Conservation (phyloP, 2,888 invertebrate genomes). For the Zeuzera pyrina region DNA sequence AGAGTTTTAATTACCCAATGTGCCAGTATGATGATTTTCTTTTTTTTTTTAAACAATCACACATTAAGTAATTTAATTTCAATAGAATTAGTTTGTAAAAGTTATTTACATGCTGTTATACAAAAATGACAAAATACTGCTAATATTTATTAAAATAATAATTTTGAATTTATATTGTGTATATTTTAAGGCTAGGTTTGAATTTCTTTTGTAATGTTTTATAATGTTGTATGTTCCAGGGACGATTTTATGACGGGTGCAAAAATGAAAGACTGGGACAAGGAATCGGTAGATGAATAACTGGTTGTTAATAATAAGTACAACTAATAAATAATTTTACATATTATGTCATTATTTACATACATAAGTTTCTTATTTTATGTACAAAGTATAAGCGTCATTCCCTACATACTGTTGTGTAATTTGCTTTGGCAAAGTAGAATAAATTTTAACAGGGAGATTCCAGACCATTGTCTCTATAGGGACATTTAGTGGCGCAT, state of each 20-base stretch:
- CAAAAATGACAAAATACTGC: not conserved
- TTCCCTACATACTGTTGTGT: constrained; percentile 74
- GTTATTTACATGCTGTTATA: too few relatives aligned
- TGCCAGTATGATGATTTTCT: too few relatives aligned
- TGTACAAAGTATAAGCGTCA: constrained; percentile 57
- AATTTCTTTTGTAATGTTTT: constrained; percentile 32
- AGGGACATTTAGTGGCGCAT: constrained; percentile 87
- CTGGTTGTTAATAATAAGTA: constrained; percentile 7
- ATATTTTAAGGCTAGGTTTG: not conserved
- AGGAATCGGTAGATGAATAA: constrained; percentile 72
- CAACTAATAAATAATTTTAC: constrained; percentile 7
- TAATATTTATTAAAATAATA: not conserved
- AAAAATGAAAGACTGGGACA: constrained; percentile 94
- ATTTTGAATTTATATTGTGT: constrained; percentile 1
- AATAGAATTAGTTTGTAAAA: too few relatives aligned
- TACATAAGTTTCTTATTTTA: constrained; percentile 22
- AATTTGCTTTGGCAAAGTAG: constrained; percentile 89
- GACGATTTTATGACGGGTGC: constrained; percentile 94
- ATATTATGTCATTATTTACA: constrained; percentile 3
- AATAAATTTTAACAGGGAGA: constrained; percentile 93
- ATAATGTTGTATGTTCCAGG: constrained; percentile 67
- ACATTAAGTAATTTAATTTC: too few relatives aligned
- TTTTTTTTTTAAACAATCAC: too few relatives aligned
- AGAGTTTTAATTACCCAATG: too few relatives aligned
- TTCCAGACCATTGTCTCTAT: constrained; percentile 99